These are phyloP conservation scores for Antedon mediterranea DNA, from an alignment of 53 echinoderm and acorn worm genomes.

Conservation along the genomic window DNA sequence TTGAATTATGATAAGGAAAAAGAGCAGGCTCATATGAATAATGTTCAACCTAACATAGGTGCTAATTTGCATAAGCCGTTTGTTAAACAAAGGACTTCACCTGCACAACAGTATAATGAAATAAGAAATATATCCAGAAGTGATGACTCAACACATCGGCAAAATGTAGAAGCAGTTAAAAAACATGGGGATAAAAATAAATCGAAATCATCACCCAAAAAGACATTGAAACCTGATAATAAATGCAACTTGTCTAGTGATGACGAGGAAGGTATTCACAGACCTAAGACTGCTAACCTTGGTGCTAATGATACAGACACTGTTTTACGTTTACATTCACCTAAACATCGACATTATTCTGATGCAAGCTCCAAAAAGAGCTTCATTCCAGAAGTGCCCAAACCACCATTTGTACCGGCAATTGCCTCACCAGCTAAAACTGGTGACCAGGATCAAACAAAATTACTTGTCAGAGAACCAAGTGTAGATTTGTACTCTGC, in stretches of 20 bases:
- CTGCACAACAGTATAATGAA: not conserved
- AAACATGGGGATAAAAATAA: not conserved
- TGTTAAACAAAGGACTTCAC: not conserved
- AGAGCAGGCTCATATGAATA: not conserved
- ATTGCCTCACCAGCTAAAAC: slow-evolving; percentile 20
- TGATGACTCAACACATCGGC: not conserved
- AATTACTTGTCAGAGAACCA: not conserved
- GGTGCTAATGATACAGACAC: not conserved
- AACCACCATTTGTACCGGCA: slow-evolving; percentile 14
- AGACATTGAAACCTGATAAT: not conserved
- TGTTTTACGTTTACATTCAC: not conserved
- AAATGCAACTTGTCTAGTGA: not conserved
- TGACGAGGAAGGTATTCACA: not conserved
- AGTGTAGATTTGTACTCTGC: slow-evolving; percentile 72
- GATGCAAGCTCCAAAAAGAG: slow-evolving; percentile 1
- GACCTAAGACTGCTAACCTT: not conserved
- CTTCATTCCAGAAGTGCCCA: slow-evolving; percentile 24
- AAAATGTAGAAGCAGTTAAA: not conserved
- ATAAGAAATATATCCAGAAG: not conserved
- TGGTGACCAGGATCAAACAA: slow-evolving; percentile 8
- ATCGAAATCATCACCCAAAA: not conserved
- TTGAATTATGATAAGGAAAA: too few relatives aligned
- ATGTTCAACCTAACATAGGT: not conserved
- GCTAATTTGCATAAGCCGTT: not conserved
- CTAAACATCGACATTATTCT: slow-evolving; percentile 1